These are phyloP conservation scores for Polymixis flavicincta DNA, from an alignment of 2,888 invertebrate species.

Conservation along the genomic window DNA sequence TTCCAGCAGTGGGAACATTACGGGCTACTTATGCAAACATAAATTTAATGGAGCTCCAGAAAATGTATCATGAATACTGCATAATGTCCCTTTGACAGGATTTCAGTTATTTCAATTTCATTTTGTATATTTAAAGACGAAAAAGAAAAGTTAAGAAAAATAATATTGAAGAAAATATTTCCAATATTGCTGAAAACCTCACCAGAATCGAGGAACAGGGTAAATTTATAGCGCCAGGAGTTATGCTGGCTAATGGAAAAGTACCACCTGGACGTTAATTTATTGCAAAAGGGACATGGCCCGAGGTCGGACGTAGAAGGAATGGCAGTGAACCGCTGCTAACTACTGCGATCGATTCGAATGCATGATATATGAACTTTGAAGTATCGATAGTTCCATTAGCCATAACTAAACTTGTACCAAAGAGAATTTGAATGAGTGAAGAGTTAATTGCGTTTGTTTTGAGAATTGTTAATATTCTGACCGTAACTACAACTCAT, in stretches of 20 bases:
- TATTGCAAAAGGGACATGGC: constrained; percentile 46
- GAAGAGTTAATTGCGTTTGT: not conserved
- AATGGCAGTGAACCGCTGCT: constrained; percentile 22
- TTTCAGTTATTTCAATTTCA: too few species aligned
- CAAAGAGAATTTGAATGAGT: constrained; percentile 10
- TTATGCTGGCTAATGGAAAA: constrained; percentile 57
- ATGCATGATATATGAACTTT: constrained; percentile 47
- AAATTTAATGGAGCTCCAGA: too few species aligned
- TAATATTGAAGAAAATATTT: constrained; percentile 1
- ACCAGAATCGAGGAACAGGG: constrained; percentile 5
- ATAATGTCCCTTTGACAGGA: too few species aligned
- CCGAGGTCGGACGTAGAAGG: constrained; percentile 27
- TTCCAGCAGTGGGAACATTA: too few species aligned
- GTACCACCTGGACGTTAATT: constrained; percentile 54
- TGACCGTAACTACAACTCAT: not conserved
- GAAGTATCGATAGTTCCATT: constrained; percentile 15
- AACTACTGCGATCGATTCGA: constrained; percentile 35
- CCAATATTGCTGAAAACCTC: constrained; percentile 11
- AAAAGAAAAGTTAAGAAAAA: not conserved
- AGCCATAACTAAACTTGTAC: not conserved
- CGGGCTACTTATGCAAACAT: too few species aligned
- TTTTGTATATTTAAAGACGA: too few species aligned
- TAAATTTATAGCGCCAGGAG: constrained; percentile 46
- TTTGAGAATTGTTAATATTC: not conserved
- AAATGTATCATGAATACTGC: too few species aligned